Evolutionary conservation across 2,113 vertebrate genomes (phyloP), one percentile per base, ranked within the genome.

Genomic region (Lutjanus erythropterus): DNA sequence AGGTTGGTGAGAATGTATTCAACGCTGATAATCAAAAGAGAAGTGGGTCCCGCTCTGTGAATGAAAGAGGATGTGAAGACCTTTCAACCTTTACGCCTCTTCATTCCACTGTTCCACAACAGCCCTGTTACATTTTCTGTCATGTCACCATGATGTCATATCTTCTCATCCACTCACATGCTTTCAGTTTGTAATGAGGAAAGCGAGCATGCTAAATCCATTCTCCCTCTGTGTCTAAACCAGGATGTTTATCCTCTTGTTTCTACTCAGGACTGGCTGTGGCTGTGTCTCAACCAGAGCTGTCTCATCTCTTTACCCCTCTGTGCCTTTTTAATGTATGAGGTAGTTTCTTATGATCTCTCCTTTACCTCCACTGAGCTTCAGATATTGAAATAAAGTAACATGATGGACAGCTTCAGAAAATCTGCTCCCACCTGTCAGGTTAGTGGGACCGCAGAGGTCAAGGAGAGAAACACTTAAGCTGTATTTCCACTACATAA

Each of bases 201-300:
- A 91, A 86, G 86, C 87, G 73, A 71, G 86, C 88, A 92, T 92
- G 89, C 47, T 76, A 7, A 84, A 37, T 68, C 55, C 87, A 83
- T 87, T 78, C 80, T 82, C 86, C 91, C 75, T 83, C 47, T 81
- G 75, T 88, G 85, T 92, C 87, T 88, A 83, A 91, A 89, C 61
- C 76, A 84, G 88, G 80, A 85, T 86, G 85, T 77, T 67, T 85
- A 90, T 89, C 90, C 89, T 90, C 85, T 89, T 80, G 80, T 93
- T 85, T 92, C 83, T 71, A 81, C 72, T 90, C 80, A 84, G 91
- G 89, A 88, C 86, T 88, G 80, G 75, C 78, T 91, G 85, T 86
- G 89, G 89, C 88, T 89, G 80, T 81, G 85, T 88, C 82, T 86
- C 88, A 88, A 93, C 76, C 85, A 85, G 85, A 85, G 77, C 81